Percentiles rank a stretch among this genome's conserved stretches.
These are phyloP conservation scores for Epinephelus lanceolatus DNA, from an alignment of 2,113 vertebrate genomes.

Conservation along the genomic window DNA sequence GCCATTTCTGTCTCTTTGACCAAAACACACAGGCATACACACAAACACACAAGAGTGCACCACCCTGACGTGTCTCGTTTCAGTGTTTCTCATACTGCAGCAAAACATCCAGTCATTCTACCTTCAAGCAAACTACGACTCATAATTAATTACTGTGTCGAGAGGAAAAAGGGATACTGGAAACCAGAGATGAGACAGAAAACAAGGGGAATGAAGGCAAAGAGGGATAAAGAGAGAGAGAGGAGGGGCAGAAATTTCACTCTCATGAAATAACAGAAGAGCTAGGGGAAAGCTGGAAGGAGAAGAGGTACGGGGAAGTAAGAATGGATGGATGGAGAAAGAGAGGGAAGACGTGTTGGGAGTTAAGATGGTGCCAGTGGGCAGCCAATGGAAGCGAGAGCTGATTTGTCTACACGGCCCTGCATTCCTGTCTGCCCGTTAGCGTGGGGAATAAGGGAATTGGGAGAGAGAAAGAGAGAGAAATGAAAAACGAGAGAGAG, in stretches of 20 bases:
- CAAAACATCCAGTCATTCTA: slow-evolving; percentile 47
- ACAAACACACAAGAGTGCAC: background rate
- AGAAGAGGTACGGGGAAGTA: slow-evolving; percentile 24
- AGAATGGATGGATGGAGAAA: slow-evolving; percentile 34
- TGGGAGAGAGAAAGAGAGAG: slow-evolving; percentile 40
- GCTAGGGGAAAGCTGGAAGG: slow-evolving; percentile 22
- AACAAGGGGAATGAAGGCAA: slow-evolving; percentile 7
- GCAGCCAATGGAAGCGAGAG: slow-evolving; percentile 57
- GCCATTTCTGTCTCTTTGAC: slow-evolving; percentile 36
- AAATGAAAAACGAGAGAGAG: slow-evolving; percentile 34
- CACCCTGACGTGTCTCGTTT: slow-evolving; percentile 19
- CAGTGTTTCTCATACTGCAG: slow-evolving; percentile 48
- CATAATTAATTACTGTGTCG: slow-evolving; percentile 62
- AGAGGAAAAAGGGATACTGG: slow-evolving; percentile 44
- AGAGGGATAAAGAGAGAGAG: background rate
- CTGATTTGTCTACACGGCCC: slow-evolving; percentile 76
- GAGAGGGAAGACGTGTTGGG: slow-evolving; percentile 56
- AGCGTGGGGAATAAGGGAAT: slow-evolving; percentile 66
- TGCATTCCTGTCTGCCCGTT: slow-evolving; percentile 65
- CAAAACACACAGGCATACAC: slow-evolving; percentile 25
- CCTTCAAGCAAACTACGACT: slow-evolving; percentile 59
- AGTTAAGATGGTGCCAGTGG: slow-evolving; percentile 65
- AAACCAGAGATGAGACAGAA: slow-evolving; percentile 42
- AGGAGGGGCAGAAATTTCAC: background rate
- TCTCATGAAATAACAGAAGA: slow-evolving; percentile 27